Conservation (phyloP, 2,888 invertebrate species). For the Adelphocoris suturalis region DNA sequence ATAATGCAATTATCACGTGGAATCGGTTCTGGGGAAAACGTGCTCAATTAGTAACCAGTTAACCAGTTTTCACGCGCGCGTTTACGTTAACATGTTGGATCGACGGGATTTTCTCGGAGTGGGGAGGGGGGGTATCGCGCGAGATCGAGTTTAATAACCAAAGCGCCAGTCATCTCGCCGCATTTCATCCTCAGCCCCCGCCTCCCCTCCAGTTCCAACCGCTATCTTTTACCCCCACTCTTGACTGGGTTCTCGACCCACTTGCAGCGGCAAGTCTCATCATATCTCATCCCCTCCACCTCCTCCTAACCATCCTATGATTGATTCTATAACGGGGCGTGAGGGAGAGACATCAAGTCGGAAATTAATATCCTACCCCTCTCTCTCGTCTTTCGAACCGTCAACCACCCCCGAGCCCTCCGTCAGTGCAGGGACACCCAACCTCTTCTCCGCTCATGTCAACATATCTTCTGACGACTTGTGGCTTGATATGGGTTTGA, state of each 20-base stretch:
- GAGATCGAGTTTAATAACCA: slow-evolving; percentile 44
- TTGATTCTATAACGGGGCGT: slow-evolving; percentile 53
- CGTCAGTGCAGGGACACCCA: background rate
- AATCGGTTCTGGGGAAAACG: slow-evolving; percentile 47
- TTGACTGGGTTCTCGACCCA: slow-evolving; percentile 9
- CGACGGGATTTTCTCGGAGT: slow-evolving; percentile 33
- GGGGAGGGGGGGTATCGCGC: background rate
- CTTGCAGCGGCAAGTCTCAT: slow-evolving; percentile 31
- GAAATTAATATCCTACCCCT: slow-evolving; percentile 53
- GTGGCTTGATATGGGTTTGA: background rate
- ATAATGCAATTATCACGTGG: slow-evolving; percentile 45
- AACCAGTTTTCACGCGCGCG: slow-evolving; percentile 47
- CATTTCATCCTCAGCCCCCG: slow-evolving; percentile 35
- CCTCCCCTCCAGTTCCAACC: background rate
- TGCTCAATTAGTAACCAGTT: slow-evolving; percentile 51
- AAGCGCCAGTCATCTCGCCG: slow-evolving; percentile 58
- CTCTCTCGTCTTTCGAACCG: background rate
- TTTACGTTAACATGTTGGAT: slow-evolving; percentile 24
- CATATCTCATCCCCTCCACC: slow-evolving; percentile 43
- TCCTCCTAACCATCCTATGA: slow-evolving; percentile 28
- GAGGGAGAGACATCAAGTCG: slow-evolving; percentile 57
- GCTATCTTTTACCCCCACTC: slow-evolving; percentile 28
- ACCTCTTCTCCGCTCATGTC: background rate
- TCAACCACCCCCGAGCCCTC: background rate
- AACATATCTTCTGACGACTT: background rate